These are phyloP conservation scores for Caenorhabditis virilis DNA, from an alignment of 2,888 invertebrate genomes.

Conservation along the genomic window DNA sequence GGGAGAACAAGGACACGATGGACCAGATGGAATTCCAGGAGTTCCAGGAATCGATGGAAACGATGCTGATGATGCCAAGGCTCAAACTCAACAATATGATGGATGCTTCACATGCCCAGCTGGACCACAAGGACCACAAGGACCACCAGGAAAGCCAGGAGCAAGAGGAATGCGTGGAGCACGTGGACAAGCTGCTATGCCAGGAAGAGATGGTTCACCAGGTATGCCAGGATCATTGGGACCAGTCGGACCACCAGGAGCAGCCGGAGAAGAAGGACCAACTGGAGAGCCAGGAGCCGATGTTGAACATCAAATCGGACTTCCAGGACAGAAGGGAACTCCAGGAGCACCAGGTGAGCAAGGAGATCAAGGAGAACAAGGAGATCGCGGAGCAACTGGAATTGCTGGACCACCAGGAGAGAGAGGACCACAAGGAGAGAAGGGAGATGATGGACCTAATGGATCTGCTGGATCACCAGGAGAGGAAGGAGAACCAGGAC, in stretches of 20 bases:
- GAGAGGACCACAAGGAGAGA: constrained; percentile 56
- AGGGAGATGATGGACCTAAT: constrained; percentile 56
- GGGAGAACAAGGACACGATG: constrained; percentile 52
- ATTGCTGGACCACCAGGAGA: constrained; percentile 57
- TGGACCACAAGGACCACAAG: constrained; percentile 52
- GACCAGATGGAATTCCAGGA: constrained; percentile 57
- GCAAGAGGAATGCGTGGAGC: constrained; percentile 64
- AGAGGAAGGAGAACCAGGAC: constrained; percentile 55
- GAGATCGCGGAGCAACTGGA: constrained; percentile 50
- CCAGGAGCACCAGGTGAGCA: constrained; percentile 49
- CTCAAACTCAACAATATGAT: constrained; percentile 59
- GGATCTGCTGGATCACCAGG: constrained; percentile 53
- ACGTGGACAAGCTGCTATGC: constrained; percentile 61
- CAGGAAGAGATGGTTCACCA: constrained; percentile 60
- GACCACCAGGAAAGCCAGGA: constrained; percentile 54
- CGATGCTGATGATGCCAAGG: constrained; percentile 55
- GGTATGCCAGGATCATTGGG: constrained; percentile 60
- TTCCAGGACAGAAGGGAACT: constrained; percentile 57
- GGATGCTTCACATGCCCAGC: constrained; percentile 62
- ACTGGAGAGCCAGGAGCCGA: constrained; percentile 59
- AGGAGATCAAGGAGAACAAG: constrained; percentile 55
- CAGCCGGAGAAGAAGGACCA: constrained; percentile 54
- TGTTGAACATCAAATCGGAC: constrained; percentile 59
- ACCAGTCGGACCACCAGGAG: constrained; percentile 57
- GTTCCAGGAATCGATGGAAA: constrained; percentile 52